Percentiles rank a stretch among this genome's conserved stretches.
Conservation (phyloP, 2,113 vertebrate species). For the Panthera leo region DNA sequence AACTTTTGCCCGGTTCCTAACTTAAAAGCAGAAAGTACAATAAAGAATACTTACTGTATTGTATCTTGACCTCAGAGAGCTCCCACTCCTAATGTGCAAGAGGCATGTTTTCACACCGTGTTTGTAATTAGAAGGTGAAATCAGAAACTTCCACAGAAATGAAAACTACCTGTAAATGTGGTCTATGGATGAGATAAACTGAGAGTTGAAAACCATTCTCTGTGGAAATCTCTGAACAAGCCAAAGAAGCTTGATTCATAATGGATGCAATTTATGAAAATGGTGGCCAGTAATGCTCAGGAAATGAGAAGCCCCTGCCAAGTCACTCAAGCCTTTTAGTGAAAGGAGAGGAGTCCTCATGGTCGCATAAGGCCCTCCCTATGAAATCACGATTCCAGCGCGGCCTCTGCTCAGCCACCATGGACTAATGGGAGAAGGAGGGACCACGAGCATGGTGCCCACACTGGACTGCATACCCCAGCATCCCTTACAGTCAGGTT, state of each 20-base stretch:
- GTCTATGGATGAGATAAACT: neutral
- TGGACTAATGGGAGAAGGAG: neutral
- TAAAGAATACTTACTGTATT: too few relatives aligned
- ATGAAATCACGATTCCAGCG: neutral
- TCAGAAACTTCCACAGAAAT: neutral
- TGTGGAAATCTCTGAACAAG: neutral
- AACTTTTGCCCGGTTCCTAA: neutral
- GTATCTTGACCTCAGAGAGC: neutral
- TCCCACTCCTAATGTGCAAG: too few relatives aligned
- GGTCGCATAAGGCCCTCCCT: neutral
- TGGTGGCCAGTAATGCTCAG: accelerated
- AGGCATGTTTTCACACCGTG: neutral
- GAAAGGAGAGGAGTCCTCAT: neutral
- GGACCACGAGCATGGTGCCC: neutral
- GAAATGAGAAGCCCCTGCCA: neutral
- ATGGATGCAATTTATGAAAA: neutral
- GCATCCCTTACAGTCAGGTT: neutral
- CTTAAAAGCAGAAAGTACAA: neutral
- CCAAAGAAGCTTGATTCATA: neutral
- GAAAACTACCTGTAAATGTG: neutral
- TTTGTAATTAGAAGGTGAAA: neutral
- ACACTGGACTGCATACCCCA: neutral
- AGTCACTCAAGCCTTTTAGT: neutral
- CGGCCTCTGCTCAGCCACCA: neutral
- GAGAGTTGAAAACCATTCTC: neutral